Percentiles rank a stretch among this genome's conserved stretches.
Evolutionary conservation across 2,888 invertebrate genomes (phyloP).

Genomic region (Petrolisthes manimaculis): DNA sequence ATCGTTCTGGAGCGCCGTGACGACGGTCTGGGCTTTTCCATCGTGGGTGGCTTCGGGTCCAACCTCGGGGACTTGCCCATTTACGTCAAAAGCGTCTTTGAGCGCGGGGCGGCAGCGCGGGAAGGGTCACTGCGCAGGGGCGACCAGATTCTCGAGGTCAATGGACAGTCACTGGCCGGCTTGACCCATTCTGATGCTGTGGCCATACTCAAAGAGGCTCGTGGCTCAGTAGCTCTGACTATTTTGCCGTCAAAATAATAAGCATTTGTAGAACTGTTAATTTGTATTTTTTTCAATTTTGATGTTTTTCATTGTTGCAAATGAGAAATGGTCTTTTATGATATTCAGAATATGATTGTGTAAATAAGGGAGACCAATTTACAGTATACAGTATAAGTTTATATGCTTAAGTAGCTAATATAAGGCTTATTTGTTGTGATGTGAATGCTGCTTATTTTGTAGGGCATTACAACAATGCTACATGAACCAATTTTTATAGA

Average conservation of each 20-base stretch:
- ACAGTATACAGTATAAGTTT: conserved; percentile 8
- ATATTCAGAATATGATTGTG: conserved; percentile 13
- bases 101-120: conserved; percentile 70
- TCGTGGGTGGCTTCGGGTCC: conserved; percentile 73
- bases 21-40: conserved; percentile 75
- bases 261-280: background rate
- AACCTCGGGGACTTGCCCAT: conserved; percentile 75
- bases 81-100: conserved; percentile 72
- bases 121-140: conserved; percentile 70
- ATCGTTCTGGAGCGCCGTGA: conserved; percentile 72
- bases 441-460: conserved; percentile 23
- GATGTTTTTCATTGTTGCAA: conserved; percentile 43
- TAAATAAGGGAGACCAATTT: conserved; percentile 22
- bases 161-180: conserved; percentile 70
- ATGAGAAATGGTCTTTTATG: conserved; percentile 21
- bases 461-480: conserved; percentile 19
- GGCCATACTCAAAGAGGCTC: conserved; percentile 71
- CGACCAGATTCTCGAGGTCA: conserved; percentile 71
- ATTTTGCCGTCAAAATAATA: conserved; percentile 68
- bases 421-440: conserved; percentile 31
- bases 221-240: conserved; percentile 73
- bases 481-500: conserved; percentile 13
- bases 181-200: conserved; percentile 72
- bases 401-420: conserved; percentile 22
- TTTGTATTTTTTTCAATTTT: conserved; percentile 30